phyloP scores from a whole-genome alignment of 35 echinoderm and acorn worm species.

The Amphiura filiformis region DNA sequence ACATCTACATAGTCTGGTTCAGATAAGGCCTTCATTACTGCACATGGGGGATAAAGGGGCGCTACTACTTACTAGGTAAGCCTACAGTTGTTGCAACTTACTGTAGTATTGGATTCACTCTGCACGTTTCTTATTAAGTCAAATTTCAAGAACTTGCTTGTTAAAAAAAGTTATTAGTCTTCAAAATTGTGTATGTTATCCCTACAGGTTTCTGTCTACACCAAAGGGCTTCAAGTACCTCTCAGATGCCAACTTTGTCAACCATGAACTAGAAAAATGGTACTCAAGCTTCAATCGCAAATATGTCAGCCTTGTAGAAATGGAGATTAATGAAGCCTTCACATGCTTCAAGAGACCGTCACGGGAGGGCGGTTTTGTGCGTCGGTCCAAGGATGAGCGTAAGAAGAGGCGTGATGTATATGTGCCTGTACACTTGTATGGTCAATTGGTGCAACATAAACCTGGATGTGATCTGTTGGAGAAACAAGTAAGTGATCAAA shows the following conservation, averaged over 20 bases:
- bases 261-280: constrained; percentile 91
- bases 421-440: constrained; percentile 87
- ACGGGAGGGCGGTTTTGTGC: constrained; percentile 47
- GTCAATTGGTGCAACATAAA: constrained; percentile 81
- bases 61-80: constrained; percentile 66
- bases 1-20: constrained; percentile 73
- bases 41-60: constrained; percentile 93
- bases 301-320: constrained; percentile 86
- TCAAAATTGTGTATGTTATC: background rate
- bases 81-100: no score
- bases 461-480: constrained; percentile 73
- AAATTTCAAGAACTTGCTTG: no score
- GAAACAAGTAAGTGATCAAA: constrained; percentile 59
- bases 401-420: constrained; percentile 72
- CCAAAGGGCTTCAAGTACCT: constrained; percentile 95
- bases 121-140: no score
- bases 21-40: constrained; percentile 80
- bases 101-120: no score
- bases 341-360: constrained; percentile 71
- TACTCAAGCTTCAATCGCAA: constrained; percentile 78
- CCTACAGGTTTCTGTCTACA: constrained; percentile 80
- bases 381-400: constrained; percentile 59
- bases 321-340: constrained; percentile 92
- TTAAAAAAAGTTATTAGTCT: no score
- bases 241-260: constrained; percentile 91